phyloP scores from a whole-genome alignment of 2,797 vertebrate genomes.

The Diplodus sargus region DNA sequence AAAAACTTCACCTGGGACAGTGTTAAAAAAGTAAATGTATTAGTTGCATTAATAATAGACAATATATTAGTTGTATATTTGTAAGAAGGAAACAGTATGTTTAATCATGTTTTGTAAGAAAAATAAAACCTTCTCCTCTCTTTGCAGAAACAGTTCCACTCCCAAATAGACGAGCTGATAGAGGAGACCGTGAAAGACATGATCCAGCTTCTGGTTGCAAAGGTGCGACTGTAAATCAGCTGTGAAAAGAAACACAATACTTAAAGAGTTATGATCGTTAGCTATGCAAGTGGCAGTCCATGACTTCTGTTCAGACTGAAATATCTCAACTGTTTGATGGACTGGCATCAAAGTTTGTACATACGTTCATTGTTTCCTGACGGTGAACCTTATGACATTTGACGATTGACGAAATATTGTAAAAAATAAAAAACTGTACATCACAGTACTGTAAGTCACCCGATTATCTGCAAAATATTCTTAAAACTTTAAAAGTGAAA shows the following conservation, averaged over 20 bases:
- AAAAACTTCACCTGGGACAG: slow-evolving; percentile 51
- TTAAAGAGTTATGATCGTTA: background rate
- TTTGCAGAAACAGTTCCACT: slow-evolving; percentile 95
- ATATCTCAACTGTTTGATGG: background rate
- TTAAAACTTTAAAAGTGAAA: too few species aligned
- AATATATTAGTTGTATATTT: background rate
- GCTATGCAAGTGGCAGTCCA: background rate
- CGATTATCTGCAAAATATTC: too few species aligned
- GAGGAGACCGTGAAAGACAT: slow-evolving; percentile 99
- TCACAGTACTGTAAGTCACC: too few species aligned
- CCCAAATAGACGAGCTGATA: slow-evolving; percentile 98
- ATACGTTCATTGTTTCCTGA: too few species aligned
- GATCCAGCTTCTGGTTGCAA: slow-evolving; percentile 97
- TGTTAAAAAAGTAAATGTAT: slow-evolving; percentile 6
- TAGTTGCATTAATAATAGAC: too few species aligned
- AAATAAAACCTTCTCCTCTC: background rate
- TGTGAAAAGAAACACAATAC: background rate
- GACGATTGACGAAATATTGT: too few species aligned
- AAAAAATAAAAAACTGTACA: too few species aligned
- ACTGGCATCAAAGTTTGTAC: too few species aligned
- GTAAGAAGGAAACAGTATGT: background rate
- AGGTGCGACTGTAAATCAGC: slow-evolving; percentile 85
- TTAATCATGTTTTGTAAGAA: slow-evolving; percentile 1
- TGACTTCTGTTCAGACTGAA: background rate
- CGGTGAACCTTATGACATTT: too few species aligned